phyloP scores from a whole-genome alignment of 2,888 invertebrate species.

The Cephus nigrinus region DNA sequence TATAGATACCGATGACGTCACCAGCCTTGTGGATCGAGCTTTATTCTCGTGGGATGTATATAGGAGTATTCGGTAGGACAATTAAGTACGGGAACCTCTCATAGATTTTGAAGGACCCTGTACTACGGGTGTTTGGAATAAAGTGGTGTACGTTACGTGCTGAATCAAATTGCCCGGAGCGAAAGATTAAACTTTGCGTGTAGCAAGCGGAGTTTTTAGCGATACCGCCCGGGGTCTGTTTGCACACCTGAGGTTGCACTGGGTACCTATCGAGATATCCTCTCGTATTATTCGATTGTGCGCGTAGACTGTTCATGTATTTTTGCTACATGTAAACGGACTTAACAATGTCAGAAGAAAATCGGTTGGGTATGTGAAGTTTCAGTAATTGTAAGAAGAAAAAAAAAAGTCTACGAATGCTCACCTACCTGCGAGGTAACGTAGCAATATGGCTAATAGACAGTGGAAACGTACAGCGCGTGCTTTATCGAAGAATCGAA shows the following conservation, averaged over 20 bases:
- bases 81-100: too few relatives aligned
- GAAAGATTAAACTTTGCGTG: constrained; percentile 57
- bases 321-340: background rate
- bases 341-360: background rate
- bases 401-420: background rate
- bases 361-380: background rate
- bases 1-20: too few relatives aligned
- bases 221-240: constrained; percentile 61
- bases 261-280: constrained; percentile 16
- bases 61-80: too few relatives aligned
- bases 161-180: constrained; percentile 52
- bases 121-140: too few relatives aligned
- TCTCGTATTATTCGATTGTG: constrained; percentile 10
- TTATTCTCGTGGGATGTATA: too few relatives aligned
- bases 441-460: background rate
- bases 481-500: too few relatives aligned
- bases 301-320: background rate
- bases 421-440: background rate
- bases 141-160: constrained; percentile 27
- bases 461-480: background rate
- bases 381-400: background rate
- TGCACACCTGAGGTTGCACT: constrained; percentile 57
- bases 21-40: too few relatives aligned
- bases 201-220: constrained; percentile 50
- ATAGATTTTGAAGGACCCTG: too few relatives aligned